These are phyloP conservation scores for Zaprionus africanus DNA, from an alignment of 1,140 invertebrate species.

Conservation along the genomic window DNA sequence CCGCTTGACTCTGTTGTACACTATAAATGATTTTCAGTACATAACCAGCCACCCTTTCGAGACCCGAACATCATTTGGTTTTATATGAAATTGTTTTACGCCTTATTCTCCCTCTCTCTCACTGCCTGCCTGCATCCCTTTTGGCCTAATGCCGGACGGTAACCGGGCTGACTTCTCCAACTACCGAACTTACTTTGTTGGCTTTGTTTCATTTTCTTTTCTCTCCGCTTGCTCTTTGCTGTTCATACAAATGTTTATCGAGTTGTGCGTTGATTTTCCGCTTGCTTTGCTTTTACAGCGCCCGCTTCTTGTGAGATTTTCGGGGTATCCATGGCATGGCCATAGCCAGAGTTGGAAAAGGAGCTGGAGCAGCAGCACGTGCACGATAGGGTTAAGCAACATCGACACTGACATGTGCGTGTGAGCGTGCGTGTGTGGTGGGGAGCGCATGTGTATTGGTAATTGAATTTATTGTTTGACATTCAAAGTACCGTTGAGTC, in stretches of 20 bases:
- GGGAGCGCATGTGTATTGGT: slow-evolving; percentile 67
- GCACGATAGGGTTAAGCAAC: slow-evolving; percentile 67
- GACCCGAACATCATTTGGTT: slow-evolving; percentile 64
- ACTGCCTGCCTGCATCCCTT: slow-evolving; percentile 6
- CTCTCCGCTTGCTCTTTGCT: slow-evolving; percentile 32
- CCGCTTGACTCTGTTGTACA: not conserved
- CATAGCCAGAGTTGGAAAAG: slow-evolving; percentile 11
- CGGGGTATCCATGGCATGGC: slow-evolving; percentile 51
- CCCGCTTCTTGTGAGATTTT: slow-evolving; percentile 43
- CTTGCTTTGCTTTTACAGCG: slow-evolving; percentile 74
- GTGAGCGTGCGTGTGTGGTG: not conserved
- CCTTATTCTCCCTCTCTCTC: slow-evolving; percentile 5
- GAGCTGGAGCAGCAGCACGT: slow-evolving; percentile 47
- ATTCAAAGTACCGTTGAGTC: slow-evolving; percentile 79
- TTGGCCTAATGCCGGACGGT: slow-evolving; percentile 6
- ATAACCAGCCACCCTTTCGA: slow-evolving; percentile 17
- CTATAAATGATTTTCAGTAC: slow-evolving; percentile 40
- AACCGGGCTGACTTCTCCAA: slow-evolving; percentile 18
- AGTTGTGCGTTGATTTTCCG: slow-evolving; percentile 77
- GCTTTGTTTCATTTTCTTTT: slow-evolving; percentile 47
- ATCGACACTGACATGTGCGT: slow-evolving; percentile 45
- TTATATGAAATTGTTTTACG: slow-evolving; percentile 68
- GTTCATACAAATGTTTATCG: slow-evolving; percentile 75
- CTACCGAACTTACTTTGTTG: slow-evolving; percentile 55
- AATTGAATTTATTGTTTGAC: slow-evolving; percentile 83